Evolutionary conservation across 1,140 invertebrate genomes (phyloP).

Genomic region (Brachionus plicatilis): DNA sequence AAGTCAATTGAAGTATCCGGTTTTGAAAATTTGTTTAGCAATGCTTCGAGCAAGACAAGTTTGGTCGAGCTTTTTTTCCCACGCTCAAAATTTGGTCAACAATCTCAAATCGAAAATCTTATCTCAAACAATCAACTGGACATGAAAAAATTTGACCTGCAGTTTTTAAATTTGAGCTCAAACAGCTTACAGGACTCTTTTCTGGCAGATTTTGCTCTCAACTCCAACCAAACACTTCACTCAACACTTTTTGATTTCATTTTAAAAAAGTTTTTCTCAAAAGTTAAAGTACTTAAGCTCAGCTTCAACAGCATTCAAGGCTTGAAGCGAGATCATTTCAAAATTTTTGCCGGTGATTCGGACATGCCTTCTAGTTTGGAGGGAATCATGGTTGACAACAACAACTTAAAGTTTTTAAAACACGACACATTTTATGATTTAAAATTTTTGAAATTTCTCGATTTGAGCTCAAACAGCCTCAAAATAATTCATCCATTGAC

Average conservation of each 20-base stretch:
- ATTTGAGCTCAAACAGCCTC: slow-evolving; percentile 8
- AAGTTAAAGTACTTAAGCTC: not conserved
- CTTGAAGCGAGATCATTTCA: not conserved
- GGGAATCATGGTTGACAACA: not conserved
- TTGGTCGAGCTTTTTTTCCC: slow-evolving; percentile 37
- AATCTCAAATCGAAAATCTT: not conserved
- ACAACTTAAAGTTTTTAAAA: not conserved
- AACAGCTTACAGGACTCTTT: not conserved
- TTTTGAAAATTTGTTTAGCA: not conserved
- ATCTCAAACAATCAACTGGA: not conserved
- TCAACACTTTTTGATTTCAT: slow-evolving; percentile 9
- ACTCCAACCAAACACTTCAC: not conserved
- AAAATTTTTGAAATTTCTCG: slow-evolving; percentile 15
- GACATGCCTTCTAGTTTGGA: not conserved
- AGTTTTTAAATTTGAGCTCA: slow-evolving; percentile 3
- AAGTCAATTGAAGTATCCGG: not conserved
- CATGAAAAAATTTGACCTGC: not conserved
- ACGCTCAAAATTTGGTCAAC: not conserved
- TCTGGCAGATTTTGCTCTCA: not conserved
- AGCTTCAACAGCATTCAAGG: not conserved
- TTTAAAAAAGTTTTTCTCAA: slow-evolving; percentile 4
- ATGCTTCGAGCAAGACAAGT: not conserved
- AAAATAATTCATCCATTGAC: slow-evolving; percentile 35
- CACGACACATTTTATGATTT: slow-evolving; percentile 32
- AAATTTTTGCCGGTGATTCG: not conserved